phyloP scores from a whole-genome alignment of 1,140 invertebrate species.

The Hycleus phaleratus region DNA sequence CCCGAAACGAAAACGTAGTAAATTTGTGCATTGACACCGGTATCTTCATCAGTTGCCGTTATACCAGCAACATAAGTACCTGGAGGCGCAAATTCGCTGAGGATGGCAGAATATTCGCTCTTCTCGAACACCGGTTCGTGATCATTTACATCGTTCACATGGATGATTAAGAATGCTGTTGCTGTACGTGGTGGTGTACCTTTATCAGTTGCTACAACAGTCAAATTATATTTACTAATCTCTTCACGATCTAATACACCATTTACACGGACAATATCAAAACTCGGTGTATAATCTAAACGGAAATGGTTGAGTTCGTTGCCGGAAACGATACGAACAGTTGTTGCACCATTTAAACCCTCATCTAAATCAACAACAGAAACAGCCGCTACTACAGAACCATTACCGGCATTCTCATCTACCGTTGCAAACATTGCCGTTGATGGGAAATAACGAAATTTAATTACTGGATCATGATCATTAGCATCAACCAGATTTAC shows the following conservation, averaged over 20 bases:
- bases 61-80: constrained; percentile 85
- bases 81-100: constrained; percentile 78
- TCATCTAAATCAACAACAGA: constrained; percentile 86
- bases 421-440: constrained; percentile 80
- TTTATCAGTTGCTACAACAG: constrained; percentile 82
- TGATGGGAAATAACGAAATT: constrained; percentile 80
- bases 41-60: constrained; percentile 83
- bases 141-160: constrained; percentile 93
- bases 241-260: constrained; percentile 87
- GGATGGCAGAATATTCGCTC: constrained; percentile 78
- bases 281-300: constrained; percentile 72
- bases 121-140: constrained; percentile 92
- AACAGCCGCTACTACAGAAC: constrained; percentile 87
- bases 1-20: constrained; percentile 81
- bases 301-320: constrained; percentile 88
- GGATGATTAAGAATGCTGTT: constrained; percentile 78
- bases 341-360: constrained; percentile 82
- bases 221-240: constrained; percentile 86
- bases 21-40: constrained; percentile 81
- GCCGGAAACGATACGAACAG: constrained; percentile 72
- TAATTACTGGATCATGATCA: constrained; percentile 89
- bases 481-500: constrained; percentile 90
- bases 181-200: constrained; percentile 77
- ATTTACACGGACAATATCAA: constrained; percentile 87
- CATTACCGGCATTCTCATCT: constrained; percentile 86